phyloP scores from a whole-genome alignment of 2,888 invertebrate species.

The Netelia inedita region DNA sequence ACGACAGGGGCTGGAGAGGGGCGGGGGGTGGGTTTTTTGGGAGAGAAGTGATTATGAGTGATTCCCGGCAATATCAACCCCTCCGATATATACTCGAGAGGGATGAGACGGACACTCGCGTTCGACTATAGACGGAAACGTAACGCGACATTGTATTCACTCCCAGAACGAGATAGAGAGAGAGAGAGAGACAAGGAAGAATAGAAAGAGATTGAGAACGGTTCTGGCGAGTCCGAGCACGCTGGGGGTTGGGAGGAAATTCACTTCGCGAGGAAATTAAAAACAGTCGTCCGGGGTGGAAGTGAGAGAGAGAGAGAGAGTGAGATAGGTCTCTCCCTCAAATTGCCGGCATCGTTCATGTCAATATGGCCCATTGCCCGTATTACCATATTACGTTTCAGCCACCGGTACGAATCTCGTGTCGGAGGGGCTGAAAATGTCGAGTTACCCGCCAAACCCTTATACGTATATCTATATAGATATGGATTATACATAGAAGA shows the following conservation, averaged over 20 bases:
- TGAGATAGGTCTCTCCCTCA: conserved; percentile 76
- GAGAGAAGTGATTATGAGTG: conserved; percentile 82
- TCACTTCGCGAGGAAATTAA: conserved; percentile 85
- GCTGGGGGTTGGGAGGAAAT: conserved; percentile 77
- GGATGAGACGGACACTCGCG: conserved; percentile 55
- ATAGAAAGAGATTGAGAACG: conserved; percentile 63
- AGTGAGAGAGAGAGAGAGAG: conserved; percentile 26
- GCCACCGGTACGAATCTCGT: conserved; percentile 72
- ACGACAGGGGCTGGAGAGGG: conserved; percentile 34
- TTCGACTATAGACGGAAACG: conserved; percentile 47
- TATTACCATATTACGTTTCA: conserved; percentile 84
- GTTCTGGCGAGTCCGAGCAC: conserved; percentile 48
- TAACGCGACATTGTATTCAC: conserved; percentile 47
- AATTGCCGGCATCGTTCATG: conserved; percentile 85
- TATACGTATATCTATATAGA: conserved; percentile 6
- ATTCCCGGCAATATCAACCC: conserved; percentile 85
- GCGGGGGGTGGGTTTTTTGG: conserved; percentile 51
- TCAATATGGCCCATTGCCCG: conserved; percentile 85
- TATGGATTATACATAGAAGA: conserved; percentile 17
- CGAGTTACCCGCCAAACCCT: conserved; percentile 45
- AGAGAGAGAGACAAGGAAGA: conserved; percentile 14
- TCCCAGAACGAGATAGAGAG: conserved; percentile 17
- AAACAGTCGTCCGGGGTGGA: conserved; percentile 82
- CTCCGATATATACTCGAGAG: conserved; percentile 73
- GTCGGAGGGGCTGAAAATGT: conserved; percentile 54